phyloP scores from a whole-genome alignment of 2,888 invertebrate genomes.

The Sarcophaga carnaria region DNA sequence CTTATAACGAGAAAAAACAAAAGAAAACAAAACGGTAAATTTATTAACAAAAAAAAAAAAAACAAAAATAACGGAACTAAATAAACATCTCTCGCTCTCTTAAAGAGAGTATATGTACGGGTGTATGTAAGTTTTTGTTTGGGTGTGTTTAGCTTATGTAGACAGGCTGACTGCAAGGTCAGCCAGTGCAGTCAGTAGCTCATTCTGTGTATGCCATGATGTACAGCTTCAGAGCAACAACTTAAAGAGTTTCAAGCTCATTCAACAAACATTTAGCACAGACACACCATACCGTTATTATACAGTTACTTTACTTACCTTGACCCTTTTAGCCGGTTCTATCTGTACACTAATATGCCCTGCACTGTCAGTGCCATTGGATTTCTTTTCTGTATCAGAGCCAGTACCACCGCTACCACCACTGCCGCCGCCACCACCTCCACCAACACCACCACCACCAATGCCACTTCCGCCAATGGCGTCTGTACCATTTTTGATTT shows the following conservation, averaged over 20 bases:
- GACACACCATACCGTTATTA: background rate
- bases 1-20: conserved; percentile 70
- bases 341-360: conserved; percentile 80
- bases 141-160: background rate
- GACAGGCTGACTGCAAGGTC: conserved; percentile 40
- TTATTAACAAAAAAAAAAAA: no score
- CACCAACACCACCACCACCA: conserved; percentile 24
- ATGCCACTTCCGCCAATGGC: conserved; percentile 69
- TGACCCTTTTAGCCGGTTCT: conserved; percentile 81
- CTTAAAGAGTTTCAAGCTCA: conserved; percentile 41
- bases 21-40: conserved; percentile 7
- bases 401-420: conserved; percentile 49
- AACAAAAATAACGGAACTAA: no score
- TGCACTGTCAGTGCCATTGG: conserved; percentile 73
- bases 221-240: conserved; percentile 45
- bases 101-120: background rate
- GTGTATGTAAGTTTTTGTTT: conserved; percentile 9
- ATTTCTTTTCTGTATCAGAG: conserved; percentile 75
- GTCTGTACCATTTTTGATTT: conserved; percentile 80
- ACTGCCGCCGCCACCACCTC: conserved; percentile 33
- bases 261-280: background rate
- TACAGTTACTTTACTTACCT: conserved; percentile 74
- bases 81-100: background rate
- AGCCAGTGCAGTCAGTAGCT: background rate
- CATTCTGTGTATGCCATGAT: no score